phyloP scores from a whole-genome alignment of 1,140 invertebrate genomes.

The Brachystomella parvula region DNA sequence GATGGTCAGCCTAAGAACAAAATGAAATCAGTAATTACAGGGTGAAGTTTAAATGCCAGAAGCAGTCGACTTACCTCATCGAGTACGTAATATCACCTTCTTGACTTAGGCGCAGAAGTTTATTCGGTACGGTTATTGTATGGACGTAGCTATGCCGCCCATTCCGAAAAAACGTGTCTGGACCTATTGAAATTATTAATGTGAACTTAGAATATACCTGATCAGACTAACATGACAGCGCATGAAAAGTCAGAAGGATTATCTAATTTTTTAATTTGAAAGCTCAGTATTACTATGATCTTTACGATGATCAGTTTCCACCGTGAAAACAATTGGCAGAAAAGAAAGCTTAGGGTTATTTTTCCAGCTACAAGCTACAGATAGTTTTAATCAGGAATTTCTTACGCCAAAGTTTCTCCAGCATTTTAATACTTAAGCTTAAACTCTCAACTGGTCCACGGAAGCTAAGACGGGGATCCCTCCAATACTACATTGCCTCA shows the following conservation, averaged over 20 bases:
- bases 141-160: slow-evolving; percentile 60
- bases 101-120: slow-evolving; percentile 75
- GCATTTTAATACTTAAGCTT: slow-evolving; percentile 79
- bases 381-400: neutral
- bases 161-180: slow-evolving; percentile 1
- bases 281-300: too few species aligned
- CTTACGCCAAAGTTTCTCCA: slow-evolving; percentile 84
- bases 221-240: too few species aligned
- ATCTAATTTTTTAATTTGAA: too few species aligned
- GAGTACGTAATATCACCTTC: slow-evolving; percentile 90
- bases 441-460: slow-evolving; percentile 61
- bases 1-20: slow-evolving; percentile 71
- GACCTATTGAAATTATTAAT: too few species aligned
- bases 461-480: slow-evolving; percentile 72
- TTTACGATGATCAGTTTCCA: slow-evolving; percentile 80
- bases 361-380: too few species aligned
- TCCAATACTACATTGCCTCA: slow-evolving; percentile 54
- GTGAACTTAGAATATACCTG: too few species aligned
- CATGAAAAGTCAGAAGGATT: too few species aligned
- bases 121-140: slow-evolving; percentile 89
- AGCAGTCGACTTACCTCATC: slow-evolving; percentile 62
- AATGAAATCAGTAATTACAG: neutral
- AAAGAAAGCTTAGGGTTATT: too few species aligned
- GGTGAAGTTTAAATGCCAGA: neutral
- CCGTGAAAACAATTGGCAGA: slow-evolving; percentile 51